Evolutionary conservation across 2,888 invertebrate species (phyloP), one percentile per base, ranked within the genome.

Genomic region (Agriopis marginaria): DNA sequence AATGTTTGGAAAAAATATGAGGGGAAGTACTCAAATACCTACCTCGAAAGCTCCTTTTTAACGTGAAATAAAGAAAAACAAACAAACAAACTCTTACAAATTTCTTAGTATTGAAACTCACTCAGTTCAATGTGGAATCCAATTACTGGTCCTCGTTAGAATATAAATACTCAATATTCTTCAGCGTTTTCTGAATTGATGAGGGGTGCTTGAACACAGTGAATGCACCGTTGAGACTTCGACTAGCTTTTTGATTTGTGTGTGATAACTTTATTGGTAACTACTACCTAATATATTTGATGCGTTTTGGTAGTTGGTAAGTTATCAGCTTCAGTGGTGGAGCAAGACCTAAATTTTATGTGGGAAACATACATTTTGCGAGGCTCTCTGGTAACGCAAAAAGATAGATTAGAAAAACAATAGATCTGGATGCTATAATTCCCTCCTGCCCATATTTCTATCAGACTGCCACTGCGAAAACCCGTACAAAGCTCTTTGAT

Each of bases 101-200:
- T 47, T 54, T 32, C 32, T 7, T 32, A 11, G 12, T n/a, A n/a
- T 9, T 17, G 45, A 12, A 7, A 45, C 45, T 23, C 45, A 23
- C 32, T 45, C 45, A 23, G 23, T 47, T n/a, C 58, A 32, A 45
- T 45, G 45, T 23, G 23, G 32, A 47, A 12, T 58, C 45, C 58
- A 58, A 58, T 47, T 45, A 58, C 32, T 56, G 56, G 55, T 56
- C 2, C 45, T 45, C n/a, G 23, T 58, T 45, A 32, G 58, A n/a
- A 58, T 45, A 58, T 17, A 56, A 56, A 56, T 56, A 47, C 32
- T 58, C 23, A 32, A 32, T 58, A 47, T 47, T 58, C 58, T 58
- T 58, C 8, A 10, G 23, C 12, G 45, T 58, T 47, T 23, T 58
- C 6, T 47, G 45, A 45, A 45, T 58, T 45, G 45, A 45, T 14